A percentile compares a stretch with the other conserved stretches of the same genome.
These are phyloP conservation scores for Phaethon lepturus DNA, from an alignment of 2,113 vertebrate genomes.

Conservation along the genomic window DNA sequence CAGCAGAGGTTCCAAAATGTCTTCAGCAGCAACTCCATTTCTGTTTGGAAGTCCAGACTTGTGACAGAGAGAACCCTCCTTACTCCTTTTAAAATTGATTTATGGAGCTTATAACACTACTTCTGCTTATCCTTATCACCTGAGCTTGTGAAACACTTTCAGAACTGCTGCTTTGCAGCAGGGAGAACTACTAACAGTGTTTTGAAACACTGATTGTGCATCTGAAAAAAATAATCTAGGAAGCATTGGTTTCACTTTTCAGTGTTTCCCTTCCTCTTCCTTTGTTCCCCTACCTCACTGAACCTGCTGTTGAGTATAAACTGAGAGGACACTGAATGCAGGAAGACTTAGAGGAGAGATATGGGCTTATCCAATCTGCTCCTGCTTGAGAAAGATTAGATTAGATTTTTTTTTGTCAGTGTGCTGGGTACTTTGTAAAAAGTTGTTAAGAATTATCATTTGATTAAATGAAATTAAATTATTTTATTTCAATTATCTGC, in stretches of 20 bases:
- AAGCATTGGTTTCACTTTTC: not conserved
- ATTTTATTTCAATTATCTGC: not conserved
- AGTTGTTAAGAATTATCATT: not conserved
- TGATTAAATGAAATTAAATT: not conserved
- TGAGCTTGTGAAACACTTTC: not conserved
- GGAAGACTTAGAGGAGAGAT: not conserved
- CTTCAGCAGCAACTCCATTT: not conserved
- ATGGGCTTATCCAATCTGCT: not conserved
- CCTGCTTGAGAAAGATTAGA: not conserved
- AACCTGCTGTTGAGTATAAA: not conserved
- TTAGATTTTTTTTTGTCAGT: not conserved
- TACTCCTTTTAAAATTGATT: not conserved
- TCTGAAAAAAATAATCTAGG: not conserved
- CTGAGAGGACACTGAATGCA: fast-evolving
- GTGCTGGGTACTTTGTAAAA: not conserved
- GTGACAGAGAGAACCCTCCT: not conserved
- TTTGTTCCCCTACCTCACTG: not conserved
- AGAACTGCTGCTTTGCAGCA: not conserved
- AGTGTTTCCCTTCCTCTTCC: not conserved
- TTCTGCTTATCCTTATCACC: not conserved
- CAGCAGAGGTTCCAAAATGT: not conserved
- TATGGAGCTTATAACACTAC: not conserved
- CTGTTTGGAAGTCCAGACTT: not conserved
- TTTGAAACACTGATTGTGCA: not conserved
- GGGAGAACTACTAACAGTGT: not conserved